A percentile compares a stretch with the other conserved stretches of the same genome.
These are phyloP conservation scores for Perca fluviatilis DNA, from an alignment of 2,113 vertebrate genomes.

Conservation along the genomic window DNA sequence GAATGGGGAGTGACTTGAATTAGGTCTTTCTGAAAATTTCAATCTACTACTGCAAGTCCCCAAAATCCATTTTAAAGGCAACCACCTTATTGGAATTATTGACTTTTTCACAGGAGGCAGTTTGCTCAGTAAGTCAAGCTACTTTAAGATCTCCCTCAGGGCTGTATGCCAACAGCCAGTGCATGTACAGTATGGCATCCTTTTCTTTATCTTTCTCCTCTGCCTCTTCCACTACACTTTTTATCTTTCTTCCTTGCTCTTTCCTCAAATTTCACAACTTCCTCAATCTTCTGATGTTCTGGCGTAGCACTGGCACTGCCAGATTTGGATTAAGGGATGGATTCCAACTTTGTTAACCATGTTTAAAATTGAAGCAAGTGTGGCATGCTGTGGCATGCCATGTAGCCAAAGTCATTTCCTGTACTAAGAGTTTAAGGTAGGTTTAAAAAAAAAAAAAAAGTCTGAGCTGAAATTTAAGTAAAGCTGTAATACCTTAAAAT, in stretches of 20 bases:
- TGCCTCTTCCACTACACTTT: constrained; percentile 26
- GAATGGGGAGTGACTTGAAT: neutral
- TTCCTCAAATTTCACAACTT: constrained; percentile 51
- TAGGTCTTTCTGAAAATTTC: constrained; percentile 7
- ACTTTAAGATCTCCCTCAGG: constrained; percentile 49
- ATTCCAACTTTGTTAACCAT: constrained; percentile 36
- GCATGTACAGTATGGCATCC: constrained; percentile 34
- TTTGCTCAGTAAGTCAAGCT: constrained; percentile 46
- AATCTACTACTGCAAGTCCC: constrained; percentile 14
- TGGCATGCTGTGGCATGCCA: neutral
- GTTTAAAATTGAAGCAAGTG: constrained; percentile 43
- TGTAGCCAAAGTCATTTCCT: constrained; percentile 29
- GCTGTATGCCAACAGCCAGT: constrained; percentile 41
- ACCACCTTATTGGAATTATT: constrained; percentile 34
- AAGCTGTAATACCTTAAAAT: neutral
- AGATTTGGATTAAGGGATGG: constrained; percentile 35
- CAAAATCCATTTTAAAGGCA: constrained; percentile 35
- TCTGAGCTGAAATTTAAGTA: constrained; percentile 1
- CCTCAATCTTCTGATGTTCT: constrained; percentile 27
- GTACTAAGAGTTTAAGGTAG: constrained; percentile 9
- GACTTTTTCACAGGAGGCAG: constrained; percentile 37
- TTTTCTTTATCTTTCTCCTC: constrained; percentile 48
- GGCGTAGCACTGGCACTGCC: constrained; percentile 21
- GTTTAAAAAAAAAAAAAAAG: neutral
- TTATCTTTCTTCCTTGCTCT: constrained; percentile 43